phyloP scores from a whole-genome alignment of 2,888 invertebrate genomes.

The Noctua janthina region DNA sequence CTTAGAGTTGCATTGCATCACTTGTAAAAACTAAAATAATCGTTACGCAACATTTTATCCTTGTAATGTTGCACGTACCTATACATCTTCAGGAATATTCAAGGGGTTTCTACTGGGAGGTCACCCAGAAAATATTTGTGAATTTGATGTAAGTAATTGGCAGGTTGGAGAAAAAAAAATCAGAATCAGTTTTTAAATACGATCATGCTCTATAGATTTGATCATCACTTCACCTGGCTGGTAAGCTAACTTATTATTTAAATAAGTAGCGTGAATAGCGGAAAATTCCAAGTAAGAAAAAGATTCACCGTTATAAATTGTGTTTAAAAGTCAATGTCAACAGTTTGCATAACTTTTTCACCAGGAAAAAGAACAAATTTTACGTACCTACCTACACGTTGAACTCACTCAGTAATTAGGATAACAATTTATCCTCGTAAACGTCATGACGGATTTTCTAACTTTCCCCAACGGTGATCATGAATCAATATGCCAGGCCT shows the following conservation, averaged over 20 bases:
- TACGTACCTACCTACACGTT: neutral
- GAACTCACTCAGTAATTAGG: constrained; percentile 36
- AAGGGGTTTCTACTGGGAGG: neutral
- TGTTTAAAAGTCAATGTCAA: neutral
- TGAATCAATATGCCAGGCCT: constrained; percentile 15
- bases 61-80: constrained; percentile 4
- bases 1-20: constrained; percentile 55
- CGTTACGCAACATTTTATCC: constrained; percentile 34
- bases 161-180: neutral
- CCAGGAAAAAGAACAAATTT: constrained; percentile 15
- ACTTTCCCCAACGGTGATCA: constrained; percentile 34
- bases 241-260: neutral
- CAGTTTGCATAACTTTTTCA: constrained; percentile 2
- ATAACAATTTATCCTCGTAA: constrained; percentile 44
- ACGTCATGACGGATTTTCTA: constrained; percentile 21
- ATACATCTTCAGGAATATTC: neutral
- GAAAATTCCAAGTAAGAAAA: neutral
- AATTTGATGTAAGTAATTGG: neutral
- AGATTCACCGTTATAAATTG: neutral
- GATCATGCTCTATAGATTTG: neutral
- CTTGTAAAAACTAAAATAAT: constrained; percentile 43
- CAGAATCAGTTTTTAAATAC: neutral
- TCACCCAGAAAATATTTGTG: neutral
- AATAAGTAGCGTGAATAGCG: neutral
- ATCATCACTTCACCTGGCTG: neutral